Percentiles rank a stretch among this genome's conserved stretches.
Conservation (phyloP, 2,113 vertebrate genomes). For the Vulpes ferrilata region DNA sequence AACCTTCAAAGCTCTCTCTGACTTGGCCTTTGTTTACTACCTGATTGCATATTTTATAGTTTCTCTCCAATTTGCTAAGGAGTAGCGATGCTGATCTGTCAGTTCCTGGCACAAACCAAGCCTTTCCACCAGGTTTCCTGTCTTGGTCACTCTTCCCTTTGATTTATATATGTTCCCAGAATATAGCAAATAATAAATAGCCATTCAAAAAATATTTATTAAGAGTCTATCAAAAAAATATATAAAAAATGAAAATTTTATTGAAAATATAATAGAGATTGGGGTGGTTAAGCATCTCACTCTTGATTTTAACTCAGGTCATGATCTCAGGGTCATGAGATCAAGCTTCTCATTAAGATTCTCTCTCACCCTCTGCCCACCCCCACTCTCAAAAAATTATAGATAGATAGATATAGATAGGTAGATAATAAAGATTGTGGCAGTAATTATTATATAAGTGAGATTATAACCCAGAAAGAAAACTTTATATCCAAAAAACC, state of each 20-base stretch:
- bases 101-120: background rate
- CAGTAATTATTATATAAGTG: background rate
- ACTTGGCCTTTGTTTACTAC: too few relatives aligned
- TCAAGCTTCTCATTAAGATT: too few relatives aligned
- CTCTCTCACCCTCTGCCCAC: background rate
- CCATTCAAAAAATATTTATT: background rate
- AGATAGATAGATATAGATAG: too few relatives aligned
- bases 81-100: rapidly evolving
- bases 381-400: background rate
- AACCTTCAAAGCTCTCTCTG: background rate
- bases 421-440: background rate
- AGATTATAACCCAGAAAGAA: background rate
- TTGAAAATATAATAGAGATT: background rate
- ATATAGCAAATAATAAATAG: background rate
- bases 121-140: background rate
- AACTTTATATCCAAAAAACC: background rate
- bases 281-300: background rate
- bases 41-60: background rate
- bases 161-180: background rate
- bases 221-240: background rate
- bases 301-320: background rate
- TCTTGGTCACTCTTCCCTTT: background rate
- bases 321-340: background rate
- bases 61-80: background rate
- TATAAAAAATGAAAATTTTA: background rate